A percentile compares a stretch with the other conserved stretches of the same genome.
phyloP scores from a whole-genome alignment of 2,113 vertebrate genomes.

The Turnix velox region DNA sequence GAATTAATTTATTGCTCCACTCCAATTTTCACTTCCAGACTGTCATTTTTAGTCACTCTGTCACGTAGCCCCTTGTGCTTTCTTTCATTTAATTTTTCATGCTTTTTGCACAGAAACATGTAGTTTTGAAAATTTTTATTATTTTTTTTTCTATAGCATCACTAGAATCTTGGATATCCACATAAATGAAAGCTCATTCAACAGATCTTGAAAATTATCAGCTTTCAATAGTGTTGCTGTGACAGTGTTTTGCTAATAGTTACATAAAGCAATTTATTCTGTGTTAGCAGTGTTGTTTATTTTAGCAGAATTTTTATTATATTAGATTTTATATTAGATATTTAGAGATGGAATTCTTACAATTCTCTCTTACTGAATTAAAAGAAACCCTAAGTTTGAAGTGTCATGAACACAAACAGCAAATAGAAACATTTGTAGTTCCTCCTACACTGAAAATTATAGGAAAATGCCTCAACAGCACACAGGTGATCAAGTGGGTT shows the following conservation, averaged over 20 bases:
- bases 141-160: not conserved
- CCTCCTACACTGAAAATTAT: not conserved
- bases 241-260: not conserved
- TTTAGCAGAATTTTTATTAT: not conserved
- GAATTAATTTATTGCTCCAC: not conserved
- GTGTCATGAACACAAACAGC: not conserved
- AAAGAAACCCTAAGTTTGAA: not conserved
- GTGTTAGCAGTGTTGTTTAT: not conserved
- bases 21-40: not conserved
- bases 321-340: too few species aligned
- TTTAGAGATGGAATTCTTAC: not conserved
- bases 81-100: not conserved
- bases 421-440: not conserved
- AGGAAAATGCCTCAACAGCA: not conserved
- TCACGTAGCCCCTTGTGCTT: not conserved
- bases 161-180: not conserved
- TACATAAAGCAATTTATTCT: not conserved
- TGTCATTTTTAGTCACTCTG: not conserved
- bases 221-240: not conserved
- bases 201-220: not conserved
- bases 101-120: not conserved
- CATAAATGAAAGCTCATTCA: not conserved
- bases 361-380: not conserved
- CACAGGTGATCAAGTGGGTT: not conserved
- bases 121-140: not conserved